Conservation (phyloP, 37 sponge, comb jelly and placozoan genomes). For the Amphimedon queenslandica region DNA sequence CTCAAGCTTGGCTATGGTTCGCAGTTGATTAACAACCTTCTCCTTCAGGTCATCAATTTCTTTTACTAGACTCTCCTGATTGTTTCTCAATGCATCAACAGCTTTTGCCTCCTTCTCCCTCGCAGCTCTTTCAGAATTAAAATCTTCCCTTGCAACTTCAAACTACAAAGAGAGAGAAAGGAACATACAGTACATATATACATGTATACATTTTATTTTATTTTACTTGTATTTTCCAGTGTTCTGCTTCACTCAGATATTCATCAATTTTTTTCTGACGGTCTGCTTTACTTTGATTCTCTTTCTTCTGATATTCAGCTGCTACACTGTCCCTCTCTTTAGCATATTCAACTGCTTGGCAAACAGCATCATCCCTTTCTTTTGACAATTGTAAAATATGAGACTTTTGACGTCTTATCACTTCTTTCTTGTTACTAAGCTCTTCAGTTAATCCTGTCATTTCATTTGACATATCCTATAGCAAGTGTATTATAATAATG, state of each 20-base stretch:
- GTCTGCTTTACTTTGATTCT: too few relatives aligned
- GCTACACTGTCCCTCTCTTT: neutral
- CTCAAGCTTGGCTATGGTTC: neutral
- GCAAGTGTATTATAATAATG: too few relatives aligned
- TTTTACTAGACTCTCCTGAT: neutral
- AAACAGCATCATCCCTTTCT: neutral
- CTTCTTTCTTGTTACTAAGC: neutral
- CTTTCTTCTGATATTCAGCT: too few relatives aligned
- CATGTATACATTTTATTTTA: neutral
- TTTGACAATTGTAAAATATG: neutral
- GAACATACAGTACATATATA: neutral
- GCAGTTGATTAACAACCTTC: neutral
- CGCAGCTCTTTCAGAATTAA: slow-evolving; percentile 24
- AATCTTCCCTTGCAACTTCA: slow-evolving; percentile 20
- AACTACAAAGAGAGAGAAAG: neutral
- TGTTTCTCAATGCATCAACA: slow-evolving; percentile 13
- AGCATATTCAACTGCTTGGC: neutral
- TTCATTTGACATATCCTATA: neutral
- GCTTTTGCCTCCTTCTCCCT: slow-evolving; percentile 34
- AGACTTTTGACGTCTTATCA: neutral
- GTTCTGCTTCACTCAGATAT: neutral
- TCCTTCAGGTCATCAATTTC: neutral
- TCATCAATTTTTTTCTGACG: neutral
- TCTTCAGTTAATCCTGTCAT: neutral
- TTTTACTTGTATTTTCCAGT: neutral